phyloP scores from a whole-genome alignment of 2,797 vertebrate genomes.

The Sebastiscus tertius region DNA sequence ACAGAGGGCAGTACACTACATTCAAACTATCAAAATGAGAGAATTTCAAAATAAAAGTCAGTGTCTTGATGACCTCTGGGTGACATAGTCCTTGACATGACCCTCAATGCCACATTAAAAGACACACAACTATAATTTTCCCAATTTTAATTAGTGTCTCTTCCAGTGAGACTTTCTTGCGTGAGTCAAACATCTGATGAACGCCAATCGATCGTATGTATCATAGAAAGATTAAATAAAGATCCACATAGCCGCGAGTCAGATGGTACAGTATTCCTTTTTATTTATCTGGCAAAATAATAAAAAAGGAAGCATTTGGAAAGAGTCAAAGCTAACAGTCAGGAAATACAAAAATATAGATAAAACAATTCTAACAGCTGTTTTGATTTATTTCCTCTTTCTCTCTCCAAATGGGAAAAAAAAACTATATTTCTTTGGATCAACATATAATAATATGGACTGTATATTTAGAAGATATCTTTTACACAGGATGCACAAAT shows the following conservation, averaged over 20 bases:
- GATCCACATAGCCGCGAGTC: constrained; percentile 23
- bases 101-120: constrained; percentile 16
- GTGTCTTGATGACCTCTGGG: neutral
- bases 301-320: constrained; percentile 78
- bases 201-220: neutral
- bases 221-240: constrained; percentile 16
- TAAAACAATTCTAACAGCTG: constrained; percentile 74
- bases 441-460: constrained; percentile 72
- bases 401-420: constrained; percentile 65
- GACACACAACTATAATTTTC: neutral
- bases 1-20: constrained; percentile 54
- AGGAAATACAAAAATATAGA: constrained; percentile 86
- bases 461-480: constrained; percentile 67
- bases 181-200: neutral
- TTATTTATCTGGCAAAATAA: constrained; percentile 81
- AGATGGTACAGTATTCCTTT: constrained; percentile 67
- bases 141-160: neutral
- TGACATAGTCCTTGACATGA: constrained; percentile 20
- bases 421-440: constrained; percentile 77
- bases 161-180: neutral
- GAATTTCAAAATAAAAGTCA: constrained; percentile 31
- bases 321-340: constrained; percentile 72
- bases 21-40: neutral
- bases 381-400: constrained; percentile 69
- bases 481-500: constrained; percentile 64